Base-by-base conservation (phyloP, 2,797 vertebrate species). In the Brachymystax lenok region DNA sequence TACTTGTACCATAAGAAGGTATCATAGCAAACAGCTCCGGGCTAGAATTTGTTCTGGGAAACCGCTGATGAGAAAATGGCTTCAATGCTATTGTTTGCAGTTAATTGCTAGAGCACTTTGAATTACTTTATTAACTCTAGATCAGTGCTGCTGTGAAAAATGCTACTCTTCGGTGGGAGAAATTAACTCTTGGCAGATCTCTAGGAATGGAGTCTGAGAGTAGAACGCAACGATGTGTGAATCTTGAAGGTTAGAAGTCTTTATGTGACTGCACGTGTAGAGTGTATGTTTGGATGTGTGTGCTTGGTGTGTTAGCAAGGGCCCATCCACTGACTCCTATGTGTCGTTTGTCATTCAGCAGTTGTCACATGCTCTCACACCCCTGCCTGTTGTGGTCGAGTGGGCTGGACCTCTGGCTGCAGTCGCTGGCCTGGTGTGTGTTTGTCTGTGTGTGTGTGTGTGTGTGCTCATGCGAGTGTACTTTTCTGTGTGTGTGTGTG, bases 91-190 rank as follows among this genome's bases (percentile, higher is more conserved):
- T 81, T 81, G 79, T 82, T 84, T 80, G 30, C 33, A 73, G 80
- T 79, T 86, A 84, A 86, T 84, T 86, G 80, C 81, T 82, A 79
- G 79, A 81, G 40, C 40, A 46, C 40, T 46, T 46, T 81, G 71
- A 71, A 77, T 82, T 81, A 75, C 79, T 81, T 72, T 79, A 84
- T 81, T 74, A 80, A 66, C 54, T 64, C 64, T 63, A 10, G 69
- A 80, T 74, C 79, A 33, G 51, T 46, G 54, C 76, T 50, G 68
- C 78, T 27, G 72, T 72, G 74, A 78, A 79, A 86, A 81, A 77
- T 77, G 84, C 75, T 56, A 59, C 68, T 68, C 74, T 79, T 82
- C 56, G 77, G 69, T 72, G 68, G 35, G 51, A 82, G 59, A 35
- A 82, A 78, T 74, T 51, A 75, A 70, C 69, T n/a, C 4, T 69